These are phyloP conservation scores for Drosophila kanapiae DNA, from an alignment of 1,140 invertebrate species.

Conservation along the genomic window DNA sequence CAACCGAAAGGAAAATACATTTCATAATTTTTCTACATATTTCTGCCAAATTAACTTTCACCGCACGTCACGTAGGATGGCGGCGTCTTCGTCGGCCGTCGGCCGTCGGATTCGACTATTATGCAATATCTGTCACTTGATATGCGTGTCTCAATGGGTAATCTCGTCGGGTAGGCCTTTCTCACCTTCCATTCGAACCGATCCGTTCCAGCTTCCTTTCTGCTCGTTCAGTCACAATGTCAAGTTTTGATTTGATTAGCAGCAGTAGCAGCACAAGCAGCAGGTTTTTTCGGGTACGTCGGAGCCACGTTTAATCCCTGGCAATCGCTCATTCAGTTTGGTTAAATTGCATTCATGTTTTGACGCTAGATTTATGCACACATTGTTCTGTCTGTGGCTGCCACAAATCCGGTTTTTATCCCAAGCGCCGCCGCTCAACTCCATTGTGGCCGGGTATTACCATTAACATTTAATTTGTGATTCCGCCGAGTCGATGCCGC, in stretches of 20 bases:
- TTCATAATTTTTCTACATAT: conserved; percentile 78
- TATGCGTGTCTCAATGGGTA: conserved; percentile 48
- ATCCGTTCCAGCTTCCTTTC: conserved; percentile 62
- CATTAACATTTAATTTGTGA: conserved; percentile 81
- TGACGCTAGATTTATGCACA: conserved; percentile 77
- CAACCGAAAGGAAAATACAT: conserved; percentile 76
- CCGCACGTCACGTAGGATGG: conserved; percentile 73
- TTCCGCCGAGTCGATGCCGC: conserved; percentile 43
- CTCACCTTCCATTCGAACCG: conserved; percentile 36
- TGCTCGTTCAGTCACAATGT: conserved; percentile 61
- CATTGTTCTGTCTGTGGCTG: conserved; percentile 71
- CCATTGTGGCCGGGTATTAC: conserved; percentile 47
- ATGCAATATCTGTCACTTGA: conserved; percentile 54
- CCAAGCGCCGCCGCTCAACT: conserved; percentile 31
- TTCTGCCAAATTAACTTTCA: conserved; percentile 78
- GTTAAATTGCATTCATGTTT: conserved; percentile 72
- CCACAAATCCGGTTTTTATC: conserved; percentile 76
- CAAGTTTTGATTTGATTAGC: conserved; percentile 79
- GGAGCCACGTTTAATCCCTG: conserved; percentile 58
- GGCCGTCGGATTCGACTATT: conserved; percentile 27
- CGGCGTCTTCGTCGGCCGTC: conserved; percentile 30
- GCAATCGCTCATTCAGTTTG: conserved; percentile 69
- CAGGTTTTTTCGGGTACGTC: conserved; percentile 46
- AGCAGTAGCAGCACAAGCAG: conserved; percentile 2
- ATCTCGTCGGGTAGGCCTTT: conserved; percentile 41